Evolutionary conservation across 2,797 vertebrate genomes (phyloP), one percentile per base, ranked within the genome.

Genomic region (Hypotaenidia philippensis): DNA sequence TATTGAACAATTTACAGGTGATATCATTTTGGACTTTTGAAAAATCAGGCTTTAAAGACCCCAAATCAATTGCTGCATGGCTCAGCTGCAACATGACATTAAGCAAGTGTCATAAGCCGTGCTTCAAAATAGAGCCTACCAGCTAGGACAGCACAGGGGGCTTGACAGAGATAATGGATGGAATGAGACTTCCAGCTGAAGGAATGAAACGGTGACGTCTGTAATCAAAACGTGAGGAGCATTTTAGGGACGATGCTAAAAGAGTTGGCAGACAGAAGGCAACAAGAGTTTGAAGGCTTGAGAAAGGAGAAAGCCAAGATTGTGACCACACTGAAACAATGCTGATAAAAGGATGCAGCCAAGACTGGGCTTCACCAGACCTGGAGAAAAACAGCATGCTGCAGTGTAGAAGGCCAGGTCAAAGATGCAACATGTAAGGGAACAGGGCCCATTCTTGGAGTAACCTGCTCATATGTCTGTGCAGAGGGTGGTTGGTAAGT

Each of bases 91-190:
- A 45, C 20, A 16, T 80, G 72, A 78, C 92, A 88, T 92, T 93
- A 89, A 87, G 57, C 85, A 52, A 63, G 53, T 83, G 75, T 83
- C 15, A 0, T 64, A 90, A 57, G 53, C 61, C 76, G 75, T 59
- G 55, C 76, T 93, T 76, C 89, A 90, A 91, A 96, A 83, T 52
- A 86, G 86, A 89, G 27, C 11, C 72, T 89, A 56, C 70, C 71
- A 85, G 56, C 74, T 49, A 87, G 88, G 90, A 53, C 69, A 75
- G 72, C 84, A 59, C 76, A 32, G 84, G 57, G 84, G 82, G 72
- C 76, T 70, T 92, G 95, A 61, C 94, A 69, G 91, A 81, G 64
- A 78, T 96, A 93, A 96, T 93, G 72, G 93, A 97, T 94, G 84
- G 57, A 92, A 83, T 52, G 57, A 83, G 89, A 78, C 87, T 95